phyloP scores from a whole-genome alignment of 1,140 invertebrate species.

The Papilio aristodemus region DNA sequence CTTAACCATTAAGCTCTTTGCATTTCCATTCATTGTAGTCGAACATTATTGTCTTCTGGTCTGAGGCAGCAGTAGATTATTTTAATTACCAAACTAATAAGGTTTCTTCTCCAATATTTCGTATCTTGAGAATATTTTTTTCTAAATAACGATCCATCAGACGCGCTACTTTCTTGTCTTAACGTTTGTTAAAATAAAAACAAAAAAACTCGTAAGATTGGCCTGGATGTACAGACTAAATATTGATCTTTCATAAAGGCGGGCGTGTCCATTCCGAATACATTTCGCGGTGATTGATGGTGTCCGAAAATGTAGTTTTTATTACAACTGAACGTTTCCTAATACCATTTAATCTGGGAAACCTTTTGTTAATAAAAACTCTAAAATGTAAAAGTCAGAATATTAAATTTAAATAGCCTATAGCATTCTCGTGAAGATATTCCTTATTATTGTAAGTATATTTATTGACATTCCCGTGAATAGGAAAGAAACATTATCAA shows the following conservation, averaged over 20 bases:
- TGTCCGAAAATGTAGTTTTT: slow-evolving; percentile 22
- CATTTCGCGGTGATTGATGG: slow-evolving; percentile 16
- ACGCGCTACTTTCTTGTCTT: neutral
- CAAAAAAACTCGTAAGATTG: neutral
- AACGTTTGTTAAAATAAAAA: slow-evolving; percentile 3
- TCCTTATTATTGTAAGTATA: no score
- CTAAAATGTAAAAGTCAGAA: neutral
- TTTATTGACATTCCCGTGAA: no score
- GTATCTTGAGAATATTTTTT: no score
- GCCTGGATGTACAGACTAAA: slow-evolving; percentile 3
- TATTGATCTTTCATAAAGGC: slow-evolving; percentile 17
- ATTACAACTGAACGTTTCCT: slow-evolving; percentile 9
- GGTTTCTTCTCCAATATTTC: no score
- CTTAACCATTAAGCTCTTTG: no score
- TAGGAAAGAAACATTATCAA: no score
- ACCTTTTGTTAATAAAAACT: slow-evolving; percentile 5
- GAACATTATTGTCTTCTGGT: no score
- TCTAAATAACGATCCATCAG: neutral
- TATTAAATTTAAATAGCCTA: neutral
- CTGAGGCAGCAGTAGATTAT: no score
- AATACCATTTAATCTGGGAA: neutral
- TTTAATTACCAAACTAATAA: no score
- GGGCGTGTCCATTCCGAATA: slow-evolving; percentile 8
- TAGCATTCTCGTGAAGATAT: neutral
- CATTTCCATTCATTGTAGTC: no score